A percentile compares a stretch with the other conserved stretches of the same genome.
Conservation (phyloP, 2,888 invertebrate genomes). For the Liopterus haemorrhoidalis region DNA sequence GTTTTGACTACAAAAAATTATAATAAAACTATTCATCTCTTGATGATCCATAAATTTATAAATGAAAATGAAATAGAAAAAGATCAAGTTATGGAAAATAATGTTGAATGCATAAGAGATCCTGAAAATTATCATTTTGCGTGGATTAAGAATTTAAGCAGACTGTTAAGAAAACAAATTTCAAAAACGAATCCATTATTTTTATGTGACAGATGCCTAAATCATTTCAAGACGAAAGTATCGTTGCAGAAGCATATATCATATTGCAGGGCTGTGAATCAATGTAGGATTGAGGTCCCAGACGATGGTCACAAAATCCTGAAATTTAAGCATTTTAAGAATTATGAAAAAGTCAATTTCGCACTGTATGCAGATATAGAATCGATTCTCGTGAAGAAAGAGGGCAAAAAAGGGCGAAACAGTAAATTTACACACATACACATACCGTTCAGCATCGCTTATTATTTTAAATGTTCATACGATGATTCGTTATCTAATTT, state of each 20-base stretch:
- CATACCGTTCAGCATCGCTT: constrained; percentile 22
- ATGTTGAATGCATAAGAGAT: constrained; percentile 3
- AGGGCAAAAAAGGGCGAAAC: not conserved
- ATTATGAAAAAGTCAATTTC: constrained; percentile 5
- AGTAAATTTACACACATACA: constrained; percentile 3
- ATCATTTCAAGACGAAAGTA: too few relatives aligned
- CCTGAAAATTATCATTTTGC: not conserved
- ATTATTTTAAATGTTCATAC: constrained; percentile 32
- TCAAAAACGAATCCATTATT: not conserved
- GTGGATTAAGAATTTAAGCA: not conserved
- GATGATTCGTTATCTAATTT: constrained; percentile 30
- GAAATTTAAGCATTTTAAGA: constrained; percentile 10
- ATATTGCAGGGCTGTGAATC: too few relatives aligned
- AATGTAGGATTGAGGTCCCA: not conserved
- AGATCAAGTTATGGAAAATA: constrained; percentile 1
- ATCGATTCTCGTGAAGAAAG: constrained; percentile 3
- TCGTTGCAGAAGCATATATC: too few relatives aligned
- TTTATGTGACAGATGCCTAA: too few relatives aligned
- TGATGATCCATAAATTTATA: constrained; percentile 13
- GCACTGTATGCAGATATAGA: constrained; percentile 11
- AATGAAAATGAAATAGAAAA: constrained; percentile 9
- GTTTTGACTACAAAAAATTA: constrained; percentile 20
- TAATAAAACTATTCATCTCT: constrained; percentile 22
- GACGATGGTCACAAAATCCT: not conserved
- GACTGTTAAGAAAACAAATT: not conserved